Evolutionary conservation across 1,140 invertebrate species (phyloP), one percentile per base, ranked within the genome.

Genomic region (Drosophila albomicans): DNA sequence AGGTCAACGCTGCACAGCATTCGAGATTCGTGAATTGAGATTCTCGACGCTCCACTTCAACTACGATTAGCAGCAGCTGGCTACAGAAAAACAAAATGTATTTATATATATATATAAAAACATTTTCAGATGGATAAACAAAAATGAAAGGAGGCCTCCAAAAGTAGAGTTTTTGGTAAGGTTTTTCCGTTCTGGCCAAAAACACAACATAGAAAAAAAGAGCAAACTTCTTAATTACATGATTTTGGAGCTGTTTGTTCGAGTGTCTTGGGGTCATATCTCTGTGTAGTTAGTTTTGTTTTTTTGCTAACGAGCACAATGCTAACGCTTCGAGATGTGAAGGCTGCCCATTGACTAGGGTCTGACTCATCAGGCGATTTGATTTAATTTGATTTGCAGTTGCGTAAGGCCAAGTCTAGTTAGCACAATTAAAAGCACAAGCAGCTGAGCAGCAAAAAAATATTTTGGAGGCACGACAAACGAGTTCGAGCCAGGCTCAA

Each of bases 401-500:
- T 88, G 85, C 85, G 85, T 88, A 88, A 88, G 75, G 66, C 76
- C 52, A 63, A 58, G 25, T 74, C 58, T 74, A 74, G 75, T 74
- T 78, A 74, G 63, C 65, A 68, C 63, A 75, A 84, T 75, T 86
- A 80, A 67, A 77, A 85, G 61, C 56, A 38, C 35, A 3, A 62
- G 46, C 45, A 73, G 75, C 58, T 59, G 51, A 77, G 64, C 43
- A 54, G 59, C 71, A 73, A 79, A 51, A 20, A 38, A 10, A 38
- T 38, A 38, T 70, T 84, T 84, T 88, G 84, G 85, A 88, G 84
- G 85, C 84, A 85, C 85, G 85, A 88, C 81, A 88, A 88, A 88
- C 84, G 71, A 88, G 84, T 88, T 88, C 74, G 56, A 45, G 61
- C 16, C 57, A 72, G 75, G 63, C 64, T 74, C 78, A 77, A 61